Conservation (phyloP, 2,113 vertebrate genomes). For the Brachypteracias leptosomus region DNA sequence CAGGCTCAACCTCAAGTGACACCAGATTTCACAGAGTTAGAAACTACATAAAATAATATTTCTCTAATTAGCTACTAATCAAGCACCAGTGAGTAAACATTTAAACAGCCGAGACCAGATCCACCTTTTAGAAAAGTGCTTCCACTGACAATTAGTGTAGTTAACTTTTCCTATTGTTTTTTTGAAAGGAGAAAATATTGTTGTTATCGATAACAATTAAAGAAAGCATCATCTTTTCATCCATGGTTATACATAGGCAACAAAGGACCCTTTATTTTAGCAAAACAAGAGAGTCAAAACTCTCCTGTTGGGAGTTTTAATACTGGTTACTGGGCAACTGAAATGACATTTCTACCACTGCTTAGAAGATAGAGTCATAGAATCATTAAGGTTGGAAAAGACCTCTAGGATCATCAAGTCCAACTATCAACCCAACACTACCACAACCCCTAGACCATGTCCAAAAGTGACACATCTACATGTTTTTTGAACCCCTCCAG, state of each 20-base stretch:
- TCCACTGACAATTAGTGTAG: not conserved
- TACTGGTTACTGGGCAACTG: not conserved
- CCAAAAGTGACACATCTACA: too few species aligned
- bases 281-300: not conserved
- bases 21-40: conserved; percentile 17
- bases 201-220: not conserved
- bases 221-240: not conserved
- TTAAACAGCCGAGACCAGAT: conserved; percentile 33
- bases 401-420: too few species aligned
- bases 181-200: not conserved
- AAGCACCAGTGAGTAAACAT: not conserved
- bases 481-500: too few species aligned
- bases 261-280: not conserved
- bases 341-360: not conserved
- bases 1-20: conserved; percentile 10
- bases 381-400: too few species aligned
- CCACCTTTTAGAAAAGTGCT: not conserved
- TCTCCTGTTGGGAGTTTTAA: not conserved
- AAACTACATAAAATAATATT: not conserved
- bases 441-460: too few species aligned
- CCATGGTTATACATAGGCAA: not conserved
- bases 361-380: not conserved
- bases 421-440: too few species aligned
- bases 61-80: conserved; percentile 42
- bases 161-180: not conserved